Evolutionary conservation across 2,113 vertebrate species (phyloP).

Genomic region (Apteryx owenii): DNA sequence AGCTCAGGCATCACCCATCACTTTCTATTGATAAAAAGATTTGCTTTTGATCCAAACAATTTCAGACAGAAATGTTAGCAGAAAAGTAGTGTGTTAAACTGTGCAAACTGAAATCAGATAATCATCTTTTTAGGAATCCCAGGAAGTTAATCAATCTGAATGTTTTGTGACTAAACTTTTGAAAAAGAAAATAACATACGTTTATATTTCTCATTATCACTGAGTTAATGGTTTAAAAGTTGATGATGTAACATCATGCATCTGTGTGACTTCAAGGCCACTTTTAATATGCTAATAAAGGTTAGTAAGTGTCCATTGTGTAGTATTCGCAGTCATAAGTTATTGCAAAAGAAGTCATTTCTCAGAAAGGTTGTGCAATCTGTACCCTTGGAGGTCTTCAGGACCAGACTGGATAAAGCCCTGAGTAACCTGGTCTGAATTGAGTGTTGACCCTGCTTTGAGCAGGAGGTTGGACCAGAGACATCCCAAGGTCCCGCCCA

Average conservation of each 20-base stretch:
- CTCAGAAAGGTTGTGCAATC: background rate
- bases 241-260: background rate
- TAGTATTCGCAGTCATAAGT: background rate
- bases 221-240: background rate
- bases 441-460: background rate
- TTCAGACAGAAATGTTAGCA: background rate
- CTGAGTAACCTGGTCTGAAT: background rate
- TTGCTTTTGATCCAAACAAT: background rate
- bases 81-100: background rate
- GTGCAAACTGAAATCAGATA: background rate
- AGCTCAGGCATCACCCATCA: background rate
- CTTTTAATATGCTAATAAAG: background rate
- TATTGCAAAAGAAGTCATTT: background rate
- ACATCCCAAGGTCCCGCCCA: background rate
- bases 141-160: background rate
- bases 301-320: background rate
- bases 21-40: background rate
- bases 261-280: background rate
- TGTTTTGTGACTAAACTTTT: background rate
- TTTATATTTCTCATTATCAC: background rate
- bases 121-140: background rate
- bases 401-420: background rate
- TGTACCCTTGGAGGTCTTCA: background rate
- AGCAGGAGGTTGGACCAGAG: background rate
- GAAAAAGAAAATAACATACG: background rate